Base-by-base conservation (phyloP, 1,140 invertebrate species). In the Bombus soroeensis region DNA sequence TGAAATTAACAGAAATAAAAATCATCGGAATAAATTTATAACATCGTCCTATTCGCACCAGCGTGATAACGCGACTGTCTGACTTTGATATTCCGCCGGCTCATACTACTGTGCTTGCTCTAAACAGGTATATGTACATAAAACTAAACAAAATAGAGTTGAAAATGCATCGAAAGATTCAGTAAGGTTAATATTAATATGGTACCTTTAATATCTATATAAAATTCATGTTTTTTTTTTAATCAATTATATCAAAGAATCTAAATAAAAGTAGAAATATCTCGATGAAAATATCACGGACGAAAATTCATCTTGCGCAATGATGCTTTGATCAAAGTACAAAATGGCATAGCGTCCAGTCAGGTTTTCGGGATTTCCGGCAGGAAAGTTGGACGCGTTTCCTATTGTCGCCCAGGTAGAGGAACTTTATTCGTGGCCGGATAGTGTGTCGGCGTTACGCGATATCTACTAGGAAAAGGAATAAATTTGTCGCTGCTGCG, bases 391-490 rank as follows among this genome's bases (percentile, higher is more conserved):
- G 39, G 1, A n/a, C 72, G 41, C 25, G 41, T 76, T 76, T 77
- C 22, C 81, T 62, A 83, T 83, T 83, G 81, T 83, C 81, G 59
- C 28, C 4, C 37, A 2, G 28, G 22, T 10, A 18, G 59, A 72
- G 76, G 77, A 80, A 85, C 76, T 41, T 66, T 41, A n/a, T 59
- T 53, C 74, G 62, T 47, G 39, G 8, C 2, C 37, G 76, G 76
- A 81, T 81, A 81, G 78, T 81, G 78, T 81, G 84, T 75, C 71
- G 70, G 62, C 75, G 84, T 81, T 85, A 85, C 84, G 84, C 84
- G 84, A 85, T 85, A 85, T 85, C 78, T 57, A 53, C 84, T 81
- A 85, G 84, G 84, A 85, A 81, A 85, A 59, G 84, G 84, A 85
- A 85, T 85, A 85, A 85, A 85, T 85, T 85, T 80, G 71, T 85